Percentiles rank a stretch among this genome's conserved stretches.
phyloP scores from a whole-genome alignment of 2,113 vertebrate genomes.

The Carettochelys insculpta region DNA sequence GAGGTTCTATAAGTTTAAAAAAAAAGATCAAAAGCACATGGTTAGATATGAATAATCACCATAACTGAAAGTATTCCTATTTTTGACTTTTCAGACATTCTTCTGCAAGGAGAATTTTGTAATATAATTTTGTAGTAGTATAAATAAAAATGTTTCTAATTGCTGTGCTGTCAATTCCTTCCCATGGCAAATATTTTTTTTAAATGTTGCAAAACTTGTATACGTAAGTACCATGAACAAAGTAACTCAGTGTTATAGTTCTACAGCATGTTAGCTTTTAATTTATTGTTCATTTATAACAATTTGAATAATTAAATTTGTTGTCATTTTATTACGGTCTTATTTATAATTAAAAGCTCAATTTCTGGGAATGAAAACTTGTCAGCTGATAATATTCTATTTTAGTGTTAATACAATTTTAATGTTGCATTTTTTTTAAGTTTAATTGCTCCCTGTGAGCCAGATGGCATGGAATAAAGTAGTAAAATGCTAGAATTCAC shows the following conservation, averaged over 20 bases:
- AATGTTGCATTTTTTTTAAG: constrained; percentile 23
- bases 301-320: constrained; percentile 20
- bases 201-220: not conserved
- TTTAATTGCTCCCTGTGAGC: constrained; percentile 44
- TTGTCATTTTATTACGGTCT: not conserved
- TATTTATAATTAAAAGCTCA: constrained; percentile 37
- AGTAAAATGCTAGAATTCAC: constrained; percentile 29
- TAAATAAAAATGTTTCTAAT: not conserved
- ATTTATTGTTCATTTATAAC: constrained; percentile 5
- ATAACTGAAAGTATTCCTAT: not conserved
- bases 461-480: constrained; percentile 13
- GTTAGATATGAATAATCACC: not conserved
- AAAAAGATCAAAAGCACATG: constrained; percentile 53
- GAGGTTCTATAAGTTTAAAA: constrained; percentile 88
- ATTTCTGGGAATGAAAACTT: constrained; percentile 25
- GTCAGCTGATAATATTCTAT: not conserved
- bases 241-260: not conserved
- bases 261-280: not conserved
- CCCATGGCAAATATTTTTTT: not conserved
- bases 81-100: not conserved
- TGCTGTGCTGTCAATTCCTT: not conserved
- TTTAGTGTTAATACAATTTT: constrained; percentile 41
- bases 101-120: not conserved
- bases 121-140: no score
- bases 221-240: not conserved